Evolutionary conservation across 2,113 vertebrate genomes (phyloP).

Genomic region (Corvus hawaiiensis): DNA sequence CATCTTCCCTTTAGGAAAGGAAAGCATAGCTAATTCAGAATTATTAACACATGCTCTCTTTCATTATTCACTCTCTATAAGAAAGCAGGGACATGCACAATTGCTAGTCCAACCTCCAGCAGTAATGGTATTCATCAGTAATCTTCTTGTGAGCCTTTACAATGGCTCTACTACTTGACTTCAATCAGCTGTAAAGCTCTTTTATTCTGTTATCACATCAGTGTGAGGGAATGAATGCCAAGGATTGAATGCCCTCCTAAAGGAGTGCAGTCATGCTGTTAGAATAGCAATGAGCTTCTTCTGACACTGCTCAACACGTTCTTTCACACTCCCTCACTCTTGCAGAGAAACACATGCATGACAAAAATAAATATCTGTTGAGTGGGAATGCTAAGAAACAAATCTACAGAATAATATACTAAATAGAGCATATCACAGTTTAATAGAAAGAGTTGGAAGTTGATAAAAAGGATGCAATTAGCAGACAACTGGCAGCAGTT

Average conservation of each 20-base stretch:
- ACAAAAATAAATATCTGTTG: conserved; percentile 40
- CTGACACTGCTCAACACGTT: background rate
- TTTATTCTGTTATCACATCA: conserved; percentile 71
- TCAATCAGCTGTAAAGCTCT: conserved; percentile 67
- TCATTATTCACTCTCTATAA: background rate
- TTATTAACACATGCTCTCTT: background rate
- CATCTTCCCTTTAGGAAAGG: background rate
- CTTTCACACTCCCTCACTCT: background rate
- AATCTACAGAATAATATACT: conserved; percentile 15
- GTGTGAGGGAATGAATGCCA: conserved; percentile 53
- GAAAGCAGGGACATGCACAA: conserved; percentile 7
- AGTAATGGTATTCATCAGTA: conserved; percentile 50
- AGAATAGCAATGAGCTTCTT: conserved; percentile 61
- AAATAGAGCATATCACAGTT: conserved; percentile 8
- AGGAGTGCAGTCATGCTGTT: background rate
- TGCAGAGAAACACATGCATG: conserved; percentile 7
- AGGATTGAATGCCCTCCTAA: conserved; percentile 57
- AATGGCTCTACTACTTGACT: conserved; percentile 65
- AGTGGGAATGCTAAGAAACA: background rate
- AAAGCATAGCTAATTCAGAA: background rate
- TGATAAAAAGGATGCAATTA: conserved; percentile 33
- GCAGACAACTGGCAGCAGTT: conserved; percentile 3
- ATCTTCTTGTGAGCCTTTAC: conserved; percentile 47
- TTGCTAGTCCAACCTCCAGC: conserved; percentile 34
- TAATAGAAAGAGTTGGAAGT: background rate